Evolutionary conservation across 2,888 invertebrate species (phyloP).

Genomic region (Mythimna impura): DNA sequence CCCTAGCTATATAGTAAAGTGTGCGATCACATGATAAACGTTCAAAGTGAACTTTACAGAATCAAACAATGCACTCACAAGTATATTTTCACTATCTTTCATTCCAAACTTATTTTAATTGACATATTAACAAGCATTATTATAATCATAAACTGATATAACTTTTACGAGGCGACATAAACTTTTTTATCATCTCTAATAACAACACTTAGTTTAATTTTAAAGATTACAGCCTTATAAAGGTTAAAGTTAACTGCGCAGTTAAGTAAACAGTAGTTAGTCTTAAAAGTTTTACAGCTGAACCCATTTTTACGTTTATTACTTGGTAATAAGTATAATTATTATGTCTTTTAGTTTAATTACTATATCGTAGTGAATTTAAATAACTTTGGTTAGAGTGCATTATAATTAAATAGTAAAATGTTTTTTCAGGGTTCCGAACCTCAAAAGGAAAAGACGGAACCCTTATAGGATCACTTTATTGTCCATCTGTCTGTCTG

Average conservation of each 20-base stretch:
- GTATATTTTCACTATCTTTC: background rate
- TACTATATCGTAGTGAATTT: background rate
- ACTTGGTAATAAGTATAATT: conserved; percentile 6
- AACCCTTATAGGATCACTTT: too few species aligned
- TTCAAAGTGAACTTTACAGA: background rate
- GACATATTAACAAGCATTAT: background rate
- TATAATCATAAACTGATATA: background rate
- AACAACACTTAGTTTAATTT: conserved; percentile 13
- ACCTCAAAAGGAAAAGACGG: too few species aligned
- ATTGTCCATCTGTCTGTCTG: too few species aligned
- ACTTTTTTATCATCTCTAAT: conserved; percentile 4
- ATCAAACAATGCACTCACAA: background rate
- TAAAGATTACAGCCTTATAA: background rate
- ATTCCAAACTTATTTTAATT: background rate
- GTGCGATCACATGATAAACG: background rate
- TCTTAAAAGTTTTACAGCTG: conserved; percentile 8
- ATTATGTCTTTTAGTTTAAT: background rate
- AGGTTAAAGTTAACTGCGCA: background rate
- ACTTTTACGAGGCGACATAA: conserved; percentile 9
- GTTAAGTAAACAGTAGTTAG: conserved; percentile 1
- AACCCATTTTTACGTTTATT: conserved; percentile 16
- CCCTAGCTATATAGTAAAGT: background rate
- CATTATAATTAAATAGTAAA: background rate
- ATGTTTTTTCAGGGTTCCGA: background rate
- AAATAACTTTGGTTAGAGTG: too few species aligned